Evolutionary conservation across 2,113 vertebrate species (phyloP).

Genomic region (Candoia aspera): DNA sequence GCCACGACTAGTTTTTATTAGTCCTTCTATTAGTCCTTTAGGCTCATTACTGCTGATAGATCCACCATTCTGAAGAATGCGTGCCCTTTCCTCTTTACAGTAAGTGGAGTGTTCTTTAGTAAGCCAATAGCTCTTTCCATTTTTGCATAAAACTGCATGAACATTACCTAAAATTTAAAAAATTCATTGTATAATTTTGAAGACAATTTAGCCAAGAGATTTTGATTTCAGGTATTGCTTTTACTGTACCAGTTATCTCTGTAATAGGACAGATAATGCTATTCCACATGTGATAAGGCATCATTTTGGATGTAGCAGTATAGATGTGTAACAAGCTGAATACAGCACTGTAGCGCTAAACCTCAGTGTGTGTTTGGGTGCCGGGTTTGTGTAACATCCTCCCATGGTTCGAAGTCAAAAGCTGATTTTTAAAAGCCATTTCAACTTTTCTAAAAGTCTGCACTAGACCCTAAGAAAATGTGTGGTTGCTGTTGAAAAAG

Average conservation of each 20-base stretch:
- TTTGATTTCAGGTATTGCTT: background rate
- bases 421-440: background rate
- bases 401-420: background rate
- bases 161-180: slow-evolving; percentile 63
- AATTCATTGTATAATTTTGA: background rate
- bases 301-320: background rate
- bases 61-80: slow-evolving; percentile 59
- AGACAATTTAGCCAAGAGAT: background rate
- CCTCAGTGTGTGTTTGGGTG: background rate
- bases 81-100: slow-evolving; percentile 50
- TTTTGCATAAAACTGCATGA: slow-evolving; percentile 71
- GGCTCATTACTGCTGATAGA: slow-evolving; percentile 57
- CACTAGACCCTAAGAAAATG: background rate
- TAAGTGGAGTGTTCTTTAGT: slow-evolving; percentile 70
- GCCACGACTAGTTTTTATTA: slow-evolving; percentile 58
- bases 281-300: background rate
- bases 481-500: background rate
- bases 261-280: background rate
- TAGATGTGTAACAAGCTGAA: background rate
- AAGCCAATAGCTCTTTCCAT: slow-evolving; percentile 65
- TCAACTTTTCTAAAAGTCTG: background rate
- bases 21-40: slow-evolving; percentile 60
- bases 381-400: background rate
- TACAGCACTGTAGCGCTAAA: background rate
- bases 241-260: background rate